Conservation (phyloP, 2,797 vertebrate genomes). For the Eutrigla gurnardus region DNA sequence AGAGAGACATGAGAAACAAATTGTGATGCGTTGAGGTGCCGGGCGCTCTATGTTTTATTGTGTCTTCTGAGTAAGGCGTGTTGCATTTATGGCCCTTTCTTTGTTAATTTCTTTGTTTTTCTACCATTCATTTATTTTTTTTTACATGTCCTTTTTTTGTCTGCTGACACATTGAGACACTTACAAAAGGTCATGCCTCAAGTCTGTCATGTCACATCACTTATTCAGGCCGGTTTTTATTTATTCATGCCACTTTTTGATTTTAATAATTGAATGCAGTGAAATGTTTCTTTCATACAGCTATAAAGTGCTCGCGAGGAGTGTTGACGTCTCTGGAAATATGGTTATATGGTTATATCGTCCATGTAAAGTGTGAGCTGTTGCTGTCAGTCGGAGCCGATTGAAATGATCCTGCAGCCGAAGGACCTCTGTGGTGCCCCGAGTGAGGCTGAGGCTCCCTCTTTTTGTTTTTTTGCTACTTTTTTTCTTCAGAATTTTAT, state of each 20-base stretch:
- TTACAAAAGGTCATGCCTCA: constrained; percentile 80
- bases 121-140: neutral
- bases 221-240: constrained; percentile 80
- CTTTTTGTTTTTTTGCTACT: constrained; percentile 45
- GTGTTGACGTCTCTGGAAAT: constrained; percentile 61
- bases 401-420: constrained; percentile 72
- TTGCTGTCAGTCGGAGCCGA: constrained; percentile 68
- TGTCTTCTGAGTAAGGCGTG: constrained; percentile 46
- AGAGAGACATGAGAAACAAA: constrained; percentile 68
- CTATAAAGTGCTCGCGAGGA: constrained; percentile 72
- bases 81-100: constrained; percentile 53
- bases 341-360: constrained; percentile 47
- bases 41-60: constrained; percentile 49
- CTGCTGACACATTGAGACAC: constrained; percentile 71
- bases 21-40: constrained; percentile 58
- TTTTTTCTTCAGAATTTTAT: constrained; percentile 82
- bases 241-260: constrained; percentile 85
- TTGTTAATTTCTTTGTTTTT: constrained; percentile 21
- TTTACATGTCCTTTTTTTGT: constrained; percentile 32
- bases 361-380: constrained; percentile 60
- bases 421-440: constrained; percentile 66
- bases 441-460: constrained; percentile 66
- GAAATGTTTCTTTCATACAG: constrained; percentile 78
- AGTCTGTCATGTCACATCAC: constrained; percentile 79
- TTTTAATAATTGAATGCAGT: constrained; percentile 81